Evolutionary conservation across 2,797 vertebrate genomes (phyloP).

Genomic region (Enteromius mattozi): DNA sequence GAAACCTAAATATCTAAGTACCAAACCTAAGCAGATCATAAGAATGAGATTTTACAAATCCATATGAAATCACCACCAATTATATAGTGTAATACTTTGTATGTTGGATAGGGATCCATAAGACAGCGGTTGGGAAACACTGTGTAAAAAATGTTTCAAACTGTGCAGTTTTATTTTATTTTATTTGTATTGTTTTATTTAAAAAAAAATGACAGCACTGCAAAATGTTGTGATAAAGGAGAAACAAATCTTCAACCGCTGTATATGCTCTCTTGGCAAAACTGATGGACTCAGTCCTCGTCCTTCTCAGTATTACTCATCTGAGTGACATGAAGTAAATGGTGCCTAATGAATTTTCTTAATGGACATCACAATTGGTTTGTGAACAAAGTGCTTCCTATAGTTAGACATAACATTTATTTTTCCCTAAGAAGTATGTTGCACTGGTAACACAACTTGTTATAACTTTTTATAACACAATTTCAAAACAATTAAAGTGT

Average conservation of each 20-base stretch:
- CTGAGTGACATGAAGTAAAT: slow-evolving; percentile 80
- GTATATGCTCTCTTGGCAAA: slow-evolving; percentile 17
- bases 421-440: slow-evolving; percentile 62
- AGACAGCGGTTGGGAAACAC: neutral
- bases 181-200: neutral
- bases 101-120: neutral
- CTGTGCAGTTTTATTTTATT: neutral
- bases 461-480: too few relatives aligned
- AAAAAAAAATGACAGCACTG: neutral
- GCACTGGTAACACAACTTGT: neutral
- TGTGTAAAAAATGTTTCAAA: neutral
- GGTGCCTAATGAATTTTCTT: slow-evolving; percentile 85
- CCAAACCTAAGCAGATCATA: neutral
- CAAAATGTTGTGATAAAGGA: neutral
- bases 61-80: neutral
- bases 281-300: slow-evolving; percentile 28
- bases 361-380: slow-evolving; percentile 85
- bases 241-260: neutral
- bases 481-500: slow-evolving; percentile 19
- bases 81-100: neutral
- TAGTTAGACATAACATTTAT: slow-evolving; percentile 82
- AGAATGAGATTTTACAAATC: neutral
- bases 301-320: slow-evolving; percentile 75
- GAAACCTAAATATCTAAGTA: neutral
- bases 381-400: slow-evolving; percentile 81